A percentile compares a stretch with the other conserved stretches of the same genome.
Evolutionary conservation across 2,888 invertebrate species (phyloP).

Genomic region (Drosophila pseudotalamancana): DNA sequence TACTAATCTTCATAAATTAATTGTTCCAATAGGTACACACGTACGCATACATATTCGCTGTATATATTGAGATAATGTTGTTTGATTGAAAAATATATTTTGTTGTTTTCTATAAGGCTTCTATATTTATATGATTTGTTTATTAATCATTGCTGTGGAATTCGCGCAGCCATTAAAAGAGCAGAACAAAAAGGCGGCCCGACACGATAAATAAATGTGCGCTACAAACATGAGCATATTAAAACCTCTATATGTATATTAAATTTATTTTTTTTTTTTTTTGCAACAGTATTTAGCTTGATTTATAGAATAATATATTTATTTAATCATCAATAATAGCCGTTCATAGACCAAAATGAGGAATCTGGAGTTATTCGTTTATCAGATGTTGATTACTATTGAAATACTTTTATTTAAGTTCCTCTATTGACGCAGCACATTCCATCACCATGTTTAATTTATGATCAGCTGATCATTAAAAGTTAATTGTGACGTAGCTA

Average conservation of each 20-base stretch:
- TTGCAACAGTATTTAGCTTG: no score
- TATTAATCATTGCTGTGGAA: slow-evolving; percentile 76
- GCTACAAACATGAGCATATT: slow-evolving; percentile 53
- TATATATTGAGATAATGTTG: slow-evolving; percentile 30
- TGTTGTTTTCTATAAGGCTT: slow-evolving; percentile 57
- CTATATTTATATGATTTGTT: slow-evolving; percentile 65
- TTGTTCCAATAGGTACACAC: slow-evolving; percentile 52
- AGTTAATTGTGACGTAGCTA: slow-evolving; percentile 33
- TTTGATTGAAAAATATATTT: slow-evolving; percentile 58
- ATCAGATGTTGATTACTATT: not conserved
- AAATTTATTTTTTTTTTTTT: no score
- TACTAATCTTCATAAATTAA: slow-evolving; percentile 75
- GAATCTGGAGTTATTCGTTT: not conserved
- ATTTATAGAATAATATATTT: no score
- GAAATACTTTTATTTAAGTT: not conserved
- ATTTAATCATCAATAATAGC: no score
- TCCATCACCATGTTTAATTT: slow-evolving; percentile 14
- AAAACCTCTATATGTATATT: slow-evolving; percentile 8
- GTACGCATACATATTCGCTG: slow-evolving; percentile 4
- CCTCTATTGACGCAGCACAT: slow-evolving; percentile 16
- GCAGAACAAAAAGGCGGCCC: slow-evolving; percentile 44
- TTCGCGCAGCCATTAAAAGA: slow-evolving; percentile 63
- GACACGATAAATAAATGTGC: slow-evolving; percentile 61
- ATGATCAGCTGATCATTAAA: slow-evolving; percentile 27
- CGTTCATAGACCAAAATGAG: not conserved